Percentiles rank a stretch among this genome's conserved stretches.
Conservation (phyloP, 2,888 invertebrate species). For the Polyommatus icarus region DNA sequence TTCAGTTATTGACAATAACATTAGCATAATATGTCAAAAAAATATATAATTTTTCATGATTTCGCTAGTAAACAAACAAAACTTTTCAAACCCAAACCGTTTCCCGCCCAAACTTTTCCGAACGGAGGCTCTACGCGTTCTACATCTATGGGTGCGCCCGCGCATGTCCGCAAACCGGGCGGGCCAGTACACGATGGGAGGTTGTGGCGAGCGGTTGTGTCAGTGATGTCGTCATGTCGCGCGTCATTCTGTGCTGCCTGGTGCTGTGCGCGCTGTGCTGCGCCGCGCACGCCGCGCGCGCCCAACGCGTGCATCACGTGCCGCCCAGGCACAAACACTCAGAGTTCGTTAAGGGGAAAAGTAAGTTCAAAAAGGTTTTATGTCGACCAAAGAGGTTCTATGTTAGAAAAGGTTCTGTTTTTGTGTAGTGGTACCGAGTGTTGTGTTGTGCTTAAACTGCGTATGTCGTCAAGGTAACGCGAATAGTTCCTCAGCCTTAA, state of each 20-base stretch:
- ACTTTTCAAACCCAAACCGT: neutral
- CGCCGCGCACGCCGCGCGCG: slow-evolving; percentile 55
- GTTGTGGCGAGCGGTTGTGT: slow-evolving; percentile 66
- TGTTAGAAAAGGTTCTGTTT: neutral
- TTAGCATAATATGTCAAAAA: too few relatives aligned
- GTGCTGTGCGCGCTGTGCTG: slow-evolving; percentile 57
- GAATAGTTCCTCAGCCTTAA: neutral
- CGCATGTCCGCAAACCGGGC: slow-evolving; percentile 62
- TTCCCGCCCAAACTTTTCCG: slow-evolving; percentile 32
- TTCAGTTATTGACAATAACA: too few relatives aligned
- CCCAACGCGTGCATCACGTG: slow-evolving; percentile 61
- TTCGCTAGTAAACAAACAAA: neutral
- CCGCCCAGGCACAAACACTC: slow-evolving; percentile 73
- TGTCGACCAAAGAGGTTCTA: neutral
- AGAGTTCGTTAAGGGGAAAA: slow-evolving; percentile 89
- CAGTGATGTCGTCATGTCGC: slow-evolving; percentile 77
- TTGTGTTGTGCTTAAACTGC: neutral
- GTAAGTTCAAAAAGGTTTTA: slow-evolving; percentile 76
- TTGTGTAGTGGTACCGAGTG: neutral
- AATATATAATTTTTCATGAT: neutral
- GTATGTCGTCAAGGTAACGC: neutral
- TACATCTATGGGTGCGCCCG: slow-evolving; percentile 62
- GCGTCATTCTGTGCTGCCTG: slow-evolving; percentile 68
- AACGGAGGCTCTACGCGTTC: slow-evolving; percentile 43
- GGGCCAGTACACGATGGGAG: slow-evolving; percentile 74